Conservation (phyloP, 2,888 invertebrate genomes). For the Apamea crenata region DNA sequence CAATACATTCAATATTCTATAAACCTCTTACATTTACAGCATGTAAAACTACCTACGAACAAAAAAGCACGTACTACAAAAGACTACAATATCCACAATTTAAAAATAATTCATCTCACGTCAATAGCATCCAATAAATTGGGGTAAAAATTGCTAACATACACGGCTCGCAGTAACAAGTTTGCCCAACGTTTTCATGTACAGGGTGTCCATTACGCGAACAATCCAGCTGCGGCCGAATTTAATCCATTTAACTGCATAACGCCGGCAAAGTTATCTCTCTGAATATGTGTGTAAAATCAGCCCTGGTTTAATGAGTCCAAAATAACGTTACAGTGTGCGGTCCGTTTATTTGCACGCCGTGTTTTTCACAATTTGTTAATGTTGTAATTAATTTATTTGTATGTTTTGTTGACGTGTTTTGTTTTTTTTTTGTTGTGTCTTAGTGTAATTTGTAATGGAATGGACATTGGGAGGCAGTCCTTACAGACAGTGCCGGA, state of each 20-base stretch:
- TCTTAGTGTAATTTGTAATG: not conserved
- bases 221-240: conserved; percentile 84
- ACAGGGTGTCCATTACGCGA: conserved; percentile 82
- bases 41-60: not conserved
- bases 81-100: conserved; percentile 35
- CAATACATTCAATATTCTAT: not conserved
- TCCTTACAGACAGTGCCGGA: too few species aligned
- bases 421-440: conserved; percentile 20
- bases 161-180: conserved; percentile 71
- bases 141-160: conserved; percentile 64
- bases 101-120: conserved; percentile 49
- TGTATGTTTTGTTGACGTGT: conserved; percentile 43
- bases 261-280: conserved; percentile 82
- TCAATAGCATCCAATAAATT: conserved; percentile 62
- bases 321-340: conserved; percentile 78
- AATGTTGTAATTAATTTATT: conserved; percentile 71
- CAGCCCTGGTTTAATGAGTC: conserved; percentile 82
- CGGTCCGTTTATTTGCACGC: conserved; percentile 73
- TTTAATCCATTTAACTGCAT: conserved; percentile 87
- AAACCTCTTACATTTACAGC: conserved; percentile 14
- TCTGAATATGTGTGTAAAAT: conserved; percentile 82
- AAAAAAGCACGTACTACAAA: conserved; percentile 12
- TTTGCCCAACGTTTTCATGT: conserved; percentile 73
- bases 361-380: conserved; percentile 70
- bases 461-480: too few species aligned